phyloP scores from a whole-genome alignment of 2,797 vertebrate genomes.

The Acipenser ruthenus region DNA sequence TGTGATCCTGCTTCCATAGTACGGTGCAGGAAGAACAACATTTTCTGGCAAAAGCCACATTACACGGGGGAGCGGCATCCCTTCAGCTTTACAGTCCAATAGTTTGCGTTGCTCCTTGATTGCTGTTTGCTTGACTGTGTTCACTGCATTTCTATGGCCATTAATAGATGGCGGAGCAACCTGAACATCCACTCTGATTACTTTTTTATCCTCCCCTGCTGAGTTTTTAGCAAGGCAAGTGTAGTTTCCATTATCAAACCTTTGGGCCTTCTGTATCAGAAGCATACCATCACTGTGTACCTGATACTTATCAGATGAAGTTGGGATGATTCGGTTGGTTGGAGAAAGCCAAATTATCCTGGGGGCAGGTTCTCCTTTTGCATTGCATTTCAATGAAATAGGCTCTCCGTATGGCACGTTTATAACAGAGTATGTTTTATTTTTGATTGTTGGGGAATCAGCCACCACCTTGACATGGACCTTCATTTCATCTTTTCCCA shows the following conservation, averaged over 20 bases:
- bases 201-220: slow-evolving; percentile 72
- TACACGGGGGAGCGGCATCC: slow-evolving; percentile 63
- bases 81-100: slow-evolving; percentile 70
- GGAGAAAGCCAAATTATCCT: slow-evolving; percentile 77
- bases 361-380: slow-evolving; percentile 69
- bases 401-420: slow-evolving; percentile 68
- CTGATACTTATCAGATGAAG: slow-evolving; percentile 68
- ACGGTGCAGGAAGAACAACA: slow-evolving; percentile 75
- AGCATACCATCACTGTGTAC: slow-evolving; percentile 70
- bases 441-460: slow-evolving; percentile 56
- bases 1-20: slow-evolving; percentile 68
- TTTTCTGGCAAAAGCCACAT: slow-evolving; percentile 84
- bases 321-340: slow-evolving; percentile 57
- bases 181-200: slow-evolving; percentile 57
- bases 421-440: slow-evolving; percentile 42
- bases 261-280: slow-evolving; percentile 71
- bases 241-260: slow-evolving; percentile 83
- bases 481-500: slow-evolving; percentile 86
- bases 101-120: slow-evolving; percentile 53
- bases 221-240: slow-evolving; percentile 71
- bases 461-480: slow-evolving; percentile 70
- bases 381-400: slow-evolving; percentile 56
- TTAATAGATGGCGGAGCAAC: slow-evolving; percentile 72
- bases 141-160: slow-evolving; percentile 45
- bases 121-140: slow-evolving; percentile 51